Evolutionary conservation across 64 coral and sea anemone genomes (phyloP).

Genomic region (Platygyra sinensis): DNA sequence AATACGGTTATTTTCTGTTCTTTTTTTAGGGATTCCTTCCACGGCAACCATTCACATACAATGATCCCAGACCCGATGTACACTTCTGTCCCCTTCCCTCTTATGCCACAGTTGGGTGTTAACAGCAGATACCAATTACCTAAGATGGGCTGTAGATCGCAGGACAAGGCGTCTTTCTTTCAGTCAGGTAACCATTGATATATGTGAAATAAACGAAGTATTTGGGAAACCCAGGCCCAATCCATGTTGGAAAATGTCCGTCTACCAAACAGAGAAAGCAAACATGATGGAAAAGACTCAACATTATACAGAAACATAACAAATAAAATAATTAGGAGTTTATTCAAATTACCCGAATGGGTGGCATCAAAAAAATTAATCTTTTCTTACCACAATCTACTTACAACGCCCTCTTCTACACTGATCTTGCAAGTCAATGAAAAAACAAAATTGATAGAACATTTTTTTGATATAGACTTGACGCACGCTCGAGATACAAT

Average conservation of each 20-base stretch:
- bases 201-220: not conserved
- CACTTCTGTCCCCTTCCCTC: slow-evolving; percentile 21
- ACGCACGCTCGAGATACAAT: too few relatives aligned
- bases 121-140: slow-evolving; percentile 41
- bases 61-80: slow-evolving; percentile 29
- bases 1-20: too few relatives aligned
- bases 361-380: slow-evolving; percentile 10
- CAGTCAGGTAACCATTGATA: slow-evolving; percentile 18
- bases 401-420: not conserved
- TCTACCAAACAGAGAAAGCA: too few relatives aligned
- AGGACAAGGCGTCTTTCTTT: slow-evolving; percentile 41
- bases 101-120: slow-evolving; percentile 29
- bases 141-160: slow-evolving; percentile 44
- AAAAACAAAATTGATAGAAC: not conserved
- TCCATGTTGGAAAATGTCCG: not conserved
- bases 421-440: not conserved
- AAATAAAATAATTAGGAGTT: not conserved
- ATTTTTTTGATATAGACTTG: not conserved
- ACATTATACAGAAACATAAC: not conserved
- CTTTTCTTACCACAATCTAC: slow-evolving; percentile 19
- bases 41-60: not conserved
- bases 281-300: too few relatives aligned
- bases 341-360: not conserved
- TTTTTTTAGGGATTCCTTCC: slow-evolving; percentile 31
- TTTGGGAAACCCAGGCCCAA: not conserved